Base-by-base conservation (phyloP, 2,797 vertebrate species). In the Melanotaenia trifasciata region DNA sequence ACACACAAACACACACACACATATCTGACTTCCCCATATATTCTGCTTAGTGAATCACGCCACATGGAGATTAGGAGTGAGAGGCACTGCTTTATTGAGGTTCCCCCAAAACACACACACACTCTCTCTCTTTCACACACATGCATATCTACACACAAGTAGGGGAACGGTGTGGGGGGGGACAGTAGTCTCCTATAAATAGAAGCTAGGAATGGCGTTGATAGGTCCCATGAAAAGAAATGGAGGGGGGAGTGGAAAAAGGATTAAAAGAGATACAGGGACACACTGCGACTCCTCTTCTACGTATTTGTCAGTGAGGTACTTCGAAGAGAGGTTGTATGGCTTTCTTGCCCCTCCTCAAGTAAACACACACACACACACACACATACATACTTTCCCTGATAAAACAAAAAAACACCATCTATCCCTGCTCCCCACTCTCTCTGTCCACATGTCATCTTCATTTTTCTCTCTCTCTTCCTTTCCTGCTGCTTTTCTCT, bases 171-270 rank as follows among this genome's bases (percentile, higher is more conserved):
- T 64, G 30, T 26, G 71, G 77, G 76, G 78, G 81, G 87, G 82
- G 83, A 84, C 84, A 88, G 84, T 87, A 74, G 76, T 85, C 74
- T 80, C 84, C 92, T 95, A 94, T 91, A 93, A 94, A 94, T 95
- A 95, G 94, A 86, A 83, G 63, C 67, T 58, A 90, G 93, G 93
- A 93, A 94, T 94, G 91, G 93, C 88, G 87, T 90, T 94, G 93
- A 94, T 93, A 87, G 92, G 90, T 88, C 88, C 89, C 84, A 86
- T 89, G 87, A 93, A 93, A 87, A 90, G 88, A 90, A 89, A 92
- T 82, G 82, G 84, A 80, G 86, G 84, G 90, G 92, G 87, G 89
- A 83, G 83, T 93, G 93, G 92, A 94, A 94, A 93, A 93, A 90
- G 91, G 93, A 94, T 95, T 94, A 93, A 90, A 90, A 90, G 88